Conservation (phyloP, 92 coral and sea anemone species). For the Zoanthus solanderi region DNA sequence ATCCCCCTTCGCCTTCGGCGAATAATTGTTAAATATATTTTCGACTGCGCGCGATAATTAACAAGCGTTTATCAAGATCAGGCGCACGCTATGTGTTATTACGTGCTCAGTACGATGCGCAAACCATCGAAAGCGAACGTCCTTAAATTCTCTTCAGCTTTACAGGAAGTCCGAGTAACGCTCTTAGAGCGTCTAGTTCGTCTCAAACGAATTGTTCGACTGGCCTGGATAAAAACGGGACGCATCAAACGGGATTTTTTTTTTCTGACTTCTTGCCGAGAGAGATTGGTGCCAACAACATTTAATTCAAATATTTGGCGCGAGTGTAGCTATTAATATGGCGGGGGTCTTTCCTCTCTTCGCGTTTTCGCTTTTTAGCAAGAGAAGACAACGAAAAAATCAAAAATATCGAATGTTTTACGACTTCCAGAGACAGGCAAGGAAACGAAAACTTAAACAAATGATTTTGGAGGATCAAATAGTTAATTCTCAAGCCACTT, state of each 20-base stretch:
- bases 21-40: too few species aligned
- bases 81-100: too few species aligned
- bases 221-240: slow-evolving; percentile 2
- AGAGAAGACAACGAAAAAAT: slow-evolving; percentile 20
- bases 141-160: too few species aligned
- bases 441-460: slow-evolving; percentile 22
- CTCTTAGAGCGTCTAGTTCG: too few species aligned
- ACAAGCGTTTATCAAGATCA: too few species aligned
- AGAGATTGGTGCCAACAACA: slow-evolving; percentile 13
- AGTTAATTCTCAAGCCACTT: slow-evolving; percentile 9
- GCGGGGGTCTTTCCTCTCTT: slow-evolving; percentile 23
- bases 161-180: too few species aligned
- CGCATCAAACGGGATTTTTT: slow-evolving; percentile 22
- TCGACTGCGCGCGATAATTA: too few species aligned
- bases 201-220: too few species aligned
- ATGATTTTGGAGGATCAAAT: slow-evolving; percentile 35
- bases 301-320: slow-evolving; percentile 7
- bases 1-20: too few species aligned
- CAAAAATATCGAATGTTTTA: background rate
- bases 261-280: slow-evolving; percentile 5
- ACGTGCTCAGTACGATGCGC: too few species aligned
- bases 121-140: too few species aligned
- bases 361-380: slow-evolving; percentile 19
- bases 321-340: slow-evolving; percentile 10
- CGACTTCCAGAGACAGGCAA: slow-evolving; percentile 28